phyloP scores from a whole-genome alignment of 2,888 invertebrate species.

The Lymantria monacha region DNA sequence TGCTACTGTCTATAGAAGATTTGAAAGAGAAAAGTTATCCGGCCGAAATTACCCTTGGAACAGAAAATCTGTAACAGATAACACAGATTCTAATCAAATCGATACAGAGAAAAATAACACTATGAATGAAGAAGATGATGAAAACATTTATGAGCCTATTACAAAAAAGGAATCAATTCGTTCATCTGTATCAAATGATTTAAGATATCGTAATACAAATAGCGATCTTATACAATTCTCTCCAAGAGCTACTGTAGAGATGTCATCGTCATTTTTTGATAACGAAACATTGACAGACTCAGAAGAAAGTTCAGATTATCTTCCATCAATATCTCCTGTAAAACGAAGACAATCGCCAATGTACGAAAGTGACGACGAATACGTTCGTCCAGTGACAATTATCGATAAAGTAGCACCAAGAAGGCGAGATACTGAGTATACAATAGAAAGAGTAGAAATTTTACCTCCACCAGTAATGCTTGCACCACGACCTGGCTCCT shows the following conservation, averaged over 20 bases:
- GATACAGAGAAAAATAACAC: slow-evolving; percentile 24
- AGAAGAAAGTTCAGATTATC: slow-evolving; percentile 59
- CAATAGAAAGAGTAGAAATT: slow-evolving; percentile 67
- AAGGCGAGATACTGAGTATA: slow-evolving; percentile 51
- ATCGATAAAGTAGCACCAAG: slow-evolving; percentile 67
- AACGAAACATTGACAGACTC: slow-evolving; percentile 47
- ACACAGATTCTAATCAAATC: slow-evolving; percentile 43
- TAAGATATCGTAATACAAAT: slow-evolving; percentile 32
- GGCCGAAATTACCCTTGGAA: slow-evolving; percentile 90
- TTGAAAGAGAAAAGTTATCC: slow-evolving; percentile 88
- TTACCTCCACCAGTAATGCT: slow-evolving; percentile 75
- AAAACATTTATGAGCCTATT: slow-evolving; percentile 52
- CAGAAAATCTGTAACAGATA: slow-evolving; percentile 38
- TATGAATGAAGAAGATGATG: slow-evolving; percentile 37
- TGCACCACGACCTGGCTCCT: slow-evolving; percentile 64
- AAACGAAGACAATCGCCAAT: slow-evolving; percentile 28
- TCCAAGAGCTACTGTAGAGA: slow-evolving; percentile 43
- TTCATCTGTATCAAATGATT: slow-evolving; percentile 30
- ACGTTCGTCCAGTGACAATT: slow-evolving; percentile 60
- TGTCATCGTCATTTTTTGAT: slow-evolving; percentile 47
- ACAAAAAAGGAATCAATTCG: slow-evolving; percentile 39
- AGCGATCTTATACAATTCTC: slow-evolving; percentile 72
- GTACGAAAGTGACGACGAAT: slow-evolving; percentile 65
- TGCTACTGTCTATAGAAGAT: slow-evolving; percentile 88
- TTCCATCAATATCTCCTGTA: slow-evolving; percentile 41